Evolutionary conservation across 2,888 invertebrate species (phyloP), one percentile per base, ranked within the genome.

Genomic region (Drosophila anomalata): DNA sequence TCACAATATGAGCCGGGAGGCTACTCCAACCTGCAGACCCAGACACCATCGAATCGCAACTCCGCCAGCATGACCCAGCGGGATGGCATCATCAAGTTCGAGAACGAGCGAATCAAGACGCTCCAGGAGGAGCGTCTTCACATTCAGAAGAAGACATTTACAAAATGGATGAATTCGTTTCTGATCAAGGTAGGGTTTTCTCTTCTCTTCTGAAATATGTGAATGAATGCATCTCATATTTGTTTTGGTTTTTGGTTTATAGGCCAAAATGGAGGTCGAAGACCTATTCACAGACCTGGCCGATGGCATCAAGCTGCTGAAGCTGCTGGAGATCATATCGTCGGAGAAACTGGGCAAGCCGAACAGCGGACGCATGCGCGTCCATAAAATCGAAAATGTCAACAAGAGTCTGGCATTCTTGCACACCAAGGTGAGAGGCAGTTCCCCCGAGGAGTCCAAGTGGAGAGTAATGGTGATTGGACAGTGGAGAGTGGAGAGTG

Each of bases 71-170:
- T 97, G 97, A 97, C 96, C 93, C 97, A 97, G 92, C 93, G 97
- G 69, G 97, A 97, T 92, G 97, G 97, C 92, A 96, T 96, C 87
- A 95, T 96, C 91, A 97, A 97, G 93, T 99, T 98, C 93, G 98
- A 99, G 94, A 97, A 97, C 94, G 97, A 97, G 91, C 96, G 98
- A 80, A 99, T 99, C 91, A 96, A 96, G 93, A 97, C 97, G 91
- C 95, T 99, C 91, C 98, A 99, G 92, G 98, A 99, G 92, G 99
- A 99, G 93, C 96, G 99, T 65, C 93, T 99, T 77, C 96, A 98
- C 92, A 99, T 99, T 84, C 99, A 99, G 93, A 99, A 99, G 94
- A 99, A 99, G 93, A 99, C 99, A 31, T 99, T 99, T 93, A 99
- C 99, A 87, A 99, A 99, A 97, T 98, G 98, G 98, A 97, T 98